Percentiles rank a stretch among this genome's conserved stretches.
These are phyloP conservation scores for Rafetus swinhoei DNA, from an alignment of 2,113 vertebrate species.

Conservation along the genomic window DNA sequence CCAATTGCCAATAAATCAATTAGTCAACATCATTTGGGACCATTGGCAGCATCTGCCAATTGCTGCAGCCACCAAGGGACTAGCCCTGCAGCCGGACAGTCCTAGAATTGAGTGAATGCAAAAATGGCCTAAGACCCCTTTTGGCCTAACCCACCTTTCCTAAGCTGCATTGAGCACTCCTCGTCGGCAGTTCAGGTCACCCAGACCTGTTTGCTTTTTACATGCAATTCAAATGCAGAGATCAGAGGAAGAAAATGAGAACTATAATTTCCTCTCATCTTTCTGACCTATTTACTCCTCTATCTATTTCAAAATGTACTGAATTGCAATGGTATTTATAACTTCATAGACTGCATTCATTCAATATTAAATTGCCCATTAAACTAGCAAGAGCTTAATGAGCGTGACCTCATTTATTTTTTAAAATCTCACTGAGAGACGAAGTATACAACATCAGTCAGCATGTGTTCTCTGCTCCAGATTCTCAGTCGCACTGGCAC, in stretches of 20 bases:
- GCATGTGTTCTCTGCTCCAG: conserved; percentile 6
- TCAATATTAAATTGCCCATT: conserved; percentile 39
- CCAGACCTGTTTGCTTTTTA: not conserved
- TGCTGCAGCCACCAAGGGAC: not conserved
- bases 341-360: conserved; percentile 13
- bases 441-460: conserved; percentile 2
- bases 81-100: not conserved
- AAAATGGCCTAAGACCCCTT: not conserved
- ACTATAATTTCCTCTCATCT: not conserved
- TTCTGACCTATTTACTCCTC: not conserved
- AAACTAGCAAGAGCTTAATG: conserved; percentile 46
- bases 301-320: conserved; percentile 13
- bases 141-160: fast-evolving
- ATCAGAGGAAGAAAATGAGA: conserved; percentile 17
- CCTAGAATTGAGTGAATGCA: fast-evolving
- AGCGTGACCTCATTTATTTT: not conserved
- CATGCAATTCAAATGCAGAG: not conserved
- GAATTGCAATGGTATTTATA: conserved; percentile 26
- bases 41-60: fast-evolving
- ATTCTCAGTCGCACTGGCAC: conserved; percentile 15
- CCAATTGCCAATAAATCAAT: not conserved
- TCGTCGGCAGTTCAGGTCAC: not conserved
- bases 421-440: not conserved
- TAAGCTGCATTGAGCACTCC: not conserved
- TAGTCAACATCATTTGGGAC: not conserved